These are phyloP conservation scores for Sylvia borin DNA, from an alignment of 2,797 vertebrate species.

Conservation along the genomic window DNA sequence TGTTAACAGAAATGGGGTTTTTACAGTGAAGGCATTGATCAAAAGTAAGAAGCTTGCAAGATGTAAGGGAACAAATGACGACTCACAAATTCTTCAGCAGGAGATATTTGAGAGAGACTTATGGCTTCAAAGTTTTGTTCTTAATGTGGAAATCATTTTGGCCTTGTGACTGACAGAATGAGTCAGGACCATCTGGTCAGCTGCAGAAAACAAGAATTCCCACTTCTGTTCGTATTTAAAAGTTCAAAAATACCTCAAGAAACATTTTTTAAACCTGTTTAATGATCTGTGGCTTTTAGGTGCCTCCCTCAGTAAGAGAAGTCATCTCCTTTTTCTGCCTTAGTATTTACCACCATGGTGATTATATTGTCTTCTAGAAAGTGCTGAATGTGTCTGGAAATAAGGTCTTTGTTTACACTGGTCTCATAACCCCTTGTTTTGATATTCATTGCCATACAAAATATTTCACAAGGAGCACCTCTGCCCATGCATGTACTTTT, in stretches of 20 bases:
- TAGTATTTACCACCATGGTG: neutral
- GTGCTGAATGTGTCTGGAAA: neutral
- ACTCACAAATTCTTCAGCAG: neutral
- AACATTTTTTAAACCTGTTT: neutral
- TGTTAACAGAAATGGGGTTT: neutral
- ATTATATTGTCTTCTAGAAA: neutral
- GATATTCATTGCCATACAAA: neutral
- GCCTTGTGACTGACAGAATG: conserved; percentile 11
- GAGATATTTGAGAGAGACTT: neutral
- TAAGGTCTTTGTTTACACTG: neutral
- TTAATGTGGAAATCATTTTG: conserved; percentile 26
- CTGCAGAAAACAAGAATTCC: conserved; percentile 3
- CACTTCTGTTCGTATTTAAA: neutral
- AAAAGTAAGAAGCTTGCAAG: neutral
- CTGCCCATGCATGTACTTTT: neutral
- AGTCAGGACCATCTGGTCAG: conserved; percentile 45
- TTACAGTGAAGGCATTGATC: neutral
- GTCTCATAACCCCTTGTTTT: neutral
- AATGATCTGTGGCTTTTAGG: neutral
- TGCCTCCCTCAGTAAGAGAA: neutral
- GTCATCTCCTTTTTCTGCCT: neutral
- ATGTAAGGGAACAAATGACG: neutral
- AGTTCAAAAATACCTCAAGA: conserved; percentile 12
- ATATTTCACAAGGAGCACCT: neutral
- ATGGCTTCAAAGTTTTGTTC: neutral